These are phyloP conservation scores for Drosophila subobscura DNA, from an alignment of 1,140 invertebrate species.

Conservation along the genomic window DNA sequence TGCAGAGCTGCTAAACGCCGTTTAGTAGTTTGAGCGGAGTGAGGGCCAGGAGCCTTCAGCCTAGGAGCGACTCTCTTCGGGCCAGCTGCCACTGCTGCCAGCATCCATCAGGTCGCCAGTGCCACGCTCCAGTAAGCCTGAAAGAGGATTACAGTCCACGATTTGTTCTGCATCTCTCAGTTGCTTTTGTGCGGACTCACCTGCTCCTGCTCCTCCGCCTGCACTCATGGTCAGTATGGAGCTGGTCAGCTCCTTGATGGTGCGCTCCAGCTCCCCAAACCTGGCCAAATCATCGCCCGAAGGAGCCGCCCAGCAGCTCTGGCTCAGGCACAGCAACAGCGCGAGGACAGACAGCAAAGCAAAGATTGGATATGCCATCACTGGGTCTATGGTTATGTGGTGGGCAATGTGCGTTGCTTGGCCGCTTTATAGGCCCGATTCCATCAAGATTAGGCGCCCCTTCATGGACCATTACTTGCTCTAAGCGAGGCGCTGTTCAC, in stretches of 20 bases:
- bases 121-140: constrained; percentile 2
- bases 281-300: constrained; percentile 37
- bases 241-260: constrained; percentile 60
- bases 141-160: background rate
- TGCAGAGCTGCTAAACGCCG: constrained; percentile 50
- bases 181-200: no score
- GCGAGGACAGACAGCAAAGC: constrained; percentile 7
- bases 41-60: background rate
- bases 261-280: constrained; percentile 55
- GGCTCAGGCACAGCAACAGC: constrained; percentile 23
- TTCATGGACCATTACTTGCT: constrained; percentile 44
- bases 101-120: constrained; percentile 15
- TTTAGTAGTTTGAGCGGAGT: constrained; percentile 44
- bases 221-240: constrained; percentile 56
- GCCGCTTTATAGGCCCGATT: constrained; percentile 31
- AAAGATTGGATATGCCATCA: constrained; percentile 35
- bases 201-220: background rate
- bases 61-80: constrained; percentile 27
- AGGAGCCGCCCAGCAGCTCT: constrained; percentile 35
- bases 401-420: background rate
- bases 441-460: constrained; percentile 17
- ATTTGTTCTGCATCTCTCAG: no score
- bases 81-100: constrained; percentile 5
- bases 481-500: constrained; percentile 5
- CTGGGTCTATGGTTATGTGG: no score